Conservation (phyloP, 1,140 invertebrate genomes). For the Eueides isabella region DNA sequence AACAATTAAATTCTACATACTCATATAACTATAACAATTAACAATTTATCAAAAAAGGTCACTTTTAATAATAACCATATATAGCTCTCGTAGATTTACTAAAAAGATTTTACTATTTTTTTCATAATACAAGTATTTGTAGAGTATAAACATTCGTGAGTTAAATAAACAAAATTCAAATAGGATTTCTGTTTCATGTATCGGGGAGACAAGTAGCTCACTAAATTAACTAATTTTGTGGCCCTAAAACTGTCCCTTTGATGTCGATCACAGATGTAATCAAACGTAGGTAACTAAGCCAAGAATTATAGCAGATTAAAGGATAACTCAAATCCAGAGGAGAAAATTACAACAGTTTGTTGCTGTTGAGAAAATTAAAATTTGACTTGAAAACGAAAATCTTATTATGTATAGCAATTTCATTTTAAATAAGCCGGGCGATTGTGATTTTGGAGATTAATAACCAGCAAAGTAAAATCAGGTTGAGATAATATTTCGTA, state of each 20-base stretch:
- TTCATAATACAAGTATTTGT: no score
- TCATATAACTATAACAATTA: no score
- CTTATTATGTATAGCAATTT: background rate
- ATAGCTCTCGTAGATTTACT: no score
- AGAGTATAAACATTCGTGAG: background rate
- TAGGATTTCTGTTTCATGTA: conserved; percentile 9
- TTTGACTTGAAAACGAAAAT: background rate
- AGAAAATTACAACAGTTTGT: conserved; percentile 19
- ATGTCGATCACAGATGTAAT: conserved; percentile 45
- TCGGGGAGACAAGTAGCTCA: background rate
- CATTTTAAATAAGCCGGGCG: background rate
- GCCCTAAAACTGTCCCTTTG: conserved; percentile 40
- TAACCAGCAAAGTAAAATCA: background rate
- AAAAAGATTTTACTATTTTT: no score
- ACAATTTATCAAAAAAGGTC: no score
- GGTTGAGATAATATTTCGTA: background rate
- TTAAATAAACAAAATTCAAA: background rate
- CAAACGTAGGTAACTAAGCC: conserved; percentile 10
- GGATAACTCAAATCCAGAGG: background rate
- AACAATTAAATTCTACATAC: no score
- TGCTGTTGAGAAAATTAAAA: conserved; percentile 16
- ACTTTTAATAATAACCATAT: no score
- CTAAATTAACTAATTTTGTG: conserved; percentile 34
- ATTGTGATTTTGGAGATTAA: background rate
- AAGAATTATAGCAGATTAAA: conserved; percentile 4